Percentiles rank a stretch among this genome's conserved stretches.
Evolutionary conservation across 2,888 invertebrate species (phyloP).

Genomic region (Ypsolopha scabrella): DNA sequence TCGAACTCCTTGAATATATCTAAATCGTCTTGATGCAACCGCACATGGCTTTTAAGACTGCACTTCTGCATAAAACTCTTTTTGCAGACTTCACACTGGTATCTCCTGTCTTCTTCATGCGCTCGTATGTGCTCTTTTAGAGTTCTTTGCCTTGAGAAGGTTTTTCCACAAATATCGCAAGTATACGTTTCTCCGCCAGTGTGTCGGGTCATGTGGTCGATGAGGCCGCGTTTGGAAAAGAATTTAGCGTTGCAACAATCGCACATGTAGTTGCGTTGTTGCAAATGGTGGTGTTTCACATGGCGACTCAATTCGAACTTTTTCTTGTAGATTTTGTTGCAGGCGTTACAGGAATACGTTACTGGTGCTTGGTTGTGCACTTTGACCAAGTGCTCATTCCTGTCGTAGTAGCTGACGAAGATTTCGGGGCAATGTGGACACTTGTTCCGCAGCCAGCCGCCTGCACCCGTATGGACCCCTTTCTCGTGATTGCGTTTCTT

Average conservation of each 20-base stretch:
- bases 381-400: conserved; percentile 50
- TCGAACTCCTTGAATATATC: conserved; percentile 64
- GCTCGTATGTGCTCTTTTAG: conserved; percentile 46
- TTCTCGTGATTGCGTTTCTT: conserved; percentile 58
- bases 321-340: conserved; percentile 55
- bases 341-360: conserved; percentile 53
- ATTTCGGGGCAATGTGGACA: conserved; percentile 57
- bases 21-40: conserved; percentile 53
- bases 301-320: conserved; percentile 56
- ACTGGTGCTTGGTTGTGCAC: conserved; percentile 45
- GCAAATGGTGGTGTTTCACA: conserved; percentile 56
- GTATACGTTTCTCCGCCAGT: conserved; percentile 36
- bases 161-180: conserved; percentile 49
- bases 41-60: conserved; percentile 50
- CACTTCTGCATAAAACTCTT: conserved; percentile 57
- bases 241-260: conserved; percentile 56
- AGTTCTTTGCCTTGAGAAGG: conserved; percentile 38
- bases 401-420: conserved; percentile 57
- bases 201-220: conserved; percentile 46
- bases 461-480: conserved; percentile 40
- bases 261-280: conserved; percentile 49
- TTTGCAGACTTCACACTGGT: conserved; percentile 52
- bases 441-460: conserved; percentile 59
- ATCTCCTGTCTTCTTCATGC: conserved; percentile 41
- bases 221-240: conserved; percentile 52